Base-by-base conservation (phyloP, 2,113 vertebrate species). In the Tetrax tetrax region DNA sequence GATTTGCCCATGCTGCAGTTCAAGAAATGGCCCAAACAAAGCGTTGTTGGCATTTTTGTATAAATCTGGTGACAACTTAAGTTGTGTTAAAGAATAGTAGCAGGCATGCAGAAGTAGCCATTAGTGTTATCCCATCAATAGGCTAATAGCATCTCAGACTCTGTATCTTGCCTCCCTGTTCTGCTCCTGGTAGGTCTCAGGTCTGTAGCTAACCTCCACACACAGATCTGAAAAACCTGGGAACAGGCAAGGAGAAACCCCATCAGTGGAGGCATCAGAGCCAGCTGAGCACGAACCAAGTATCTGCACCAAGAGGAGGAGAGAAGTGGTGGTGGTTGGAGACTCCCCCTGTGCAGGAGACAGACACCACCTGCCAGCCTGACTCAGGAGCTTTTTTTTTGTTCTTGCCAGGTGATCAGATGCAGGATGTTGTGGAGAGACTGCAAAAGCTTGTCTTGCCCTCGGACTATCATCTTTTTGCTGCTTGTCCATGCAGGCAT, bases 241-340 rank as follows among this genome's bases (percentile, higher is more conserved):
- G 47, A 84, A 59, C 10, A 25, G 59, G 51, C 28, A 53, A 51
- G 28, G 47, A 83, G 29, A 84, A 87, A 68, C 4, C 10, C 24
- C 7, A 66, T 13, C 25, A 28, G 45, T 20, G 22, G 7, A 82
- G 69, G 47, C 41, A 37, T 33, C 11, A 4, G 56, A 51, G 76
- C 47, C 86, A 81, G 54, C 51, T 59, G 86, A 70, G 60, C 56
- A 12, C 2, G 4, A 88, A 41, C 29, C 29, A 28, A 48, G 48
- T 3, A 43, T 31, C 43, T 80, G 59, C 86, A 65, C 22, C 24
- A 41, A 38, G 51, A 68, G 82, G 8, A 50, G 7, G 60, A 45
- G 16, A 21, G 14, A 65, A 74, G 27, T 4, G 41, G 29, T 0
- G 0, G 35, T 29, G 41, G 35, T 1, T 13, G 54, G 29, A 56